Base-by-base conservation (phyloP, 2,888 invertebrate genomes). In the Watsonalla binaria region DNA sequence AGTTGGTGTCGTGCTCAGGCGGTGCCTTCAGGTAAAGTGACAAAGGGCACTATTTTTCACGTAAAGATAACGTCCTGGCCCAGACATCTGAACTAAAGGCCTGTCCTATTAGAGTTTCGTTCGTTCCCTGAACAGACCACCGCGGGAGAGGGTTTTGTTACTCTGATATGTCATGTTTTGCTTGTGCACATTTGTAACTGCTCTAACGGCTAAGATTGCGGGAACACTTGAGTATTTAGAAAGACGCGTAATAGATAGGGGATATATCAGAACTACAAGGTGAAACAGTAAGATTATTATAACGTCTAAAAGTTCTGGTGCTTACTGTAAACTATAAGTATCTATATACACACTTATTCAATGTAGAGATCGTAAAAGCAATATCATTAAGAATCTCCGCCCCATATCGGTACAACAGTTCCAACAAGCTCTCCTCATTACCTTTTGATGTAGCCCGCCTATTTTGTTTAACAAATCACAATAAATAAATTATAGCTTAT, bases 11-110 rank as follows among this genome's bases (percentile, higher is more conserved):
- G 70, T 65, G 66, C 66, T 66, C 63, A 57, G 60, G 62, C 55
- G 56, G 54, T 58, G 68, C 70, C 66, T 70, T 72, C 71, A 68
- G 68, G 68, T 66, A 68, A 66, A 65, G 55, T 61, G 60, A 86
- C 82, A 90, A 89, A 86, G 81, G 80, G 69, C 66, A 79, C 82
- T 67, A 90, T 90, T 89, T 86, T 85, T 89, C 89, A 89, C 73
- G 57, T 48, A 48, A 66, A 74, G 88, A 89, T 90, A 89, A 84
- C 77, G 85, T 86, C 82, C 72, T 55, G 65, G 63, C 54, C 60
- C 61, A 69, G 87, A 88, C 86, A 84, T 82, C 59, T 78, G 74
- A 80, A 78, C 74, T 78, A 86, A 80, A 76, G 82, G 76, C 74
- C 84, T 86, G 88, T 88, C 87, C 74, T 83, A 84, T 86, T 86